Percentiles rank a stretch among this genome's conserved stretches.
Evolutionary conservation across 2,797 vertebrate genomes (phyloP).

Genomic region (Notolepis coatsorum): DNA sequence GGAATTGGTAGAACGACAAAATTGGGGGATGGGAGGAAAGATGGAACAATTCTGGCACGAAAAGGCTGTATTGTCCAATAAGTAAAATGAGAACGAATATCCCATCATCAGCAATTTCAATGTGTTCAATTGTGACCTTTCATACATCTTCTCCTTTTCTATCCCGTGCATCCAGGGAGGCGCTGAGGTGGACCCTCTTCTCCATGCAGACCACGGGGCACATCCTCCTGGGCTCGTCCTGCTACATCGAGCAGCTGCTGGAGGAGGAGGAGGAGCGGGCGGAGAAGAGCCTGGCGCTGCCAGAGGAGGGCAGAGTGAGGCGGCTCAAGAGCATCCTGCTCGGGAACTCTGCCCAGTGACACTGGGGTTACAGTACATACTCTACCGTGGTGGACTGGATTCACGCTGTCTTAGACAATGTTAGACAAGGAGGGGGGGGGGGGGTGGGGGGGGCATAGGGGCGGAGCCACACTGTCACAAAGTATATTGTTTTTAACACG

Average conservation of each 20-base stretch:
- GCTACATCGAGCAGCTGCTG: conserved; percentile 92
- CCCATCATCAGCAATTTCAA: too few relatives aligned
- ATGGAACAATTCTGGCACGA: too few relatives aligned
- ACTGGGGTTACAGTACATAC: neutral
- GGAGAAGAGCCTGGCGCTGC: conserved; percentile 56
- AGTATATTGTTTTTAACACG: too few relatives aligned
- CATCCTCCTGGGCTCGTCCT: conserved; percentile 90
- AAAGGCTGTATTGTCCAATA: too few relatives aligned
- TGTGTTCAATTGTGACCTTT: too few relatives aligned
- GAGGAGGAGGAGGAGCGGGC: conserved; percentile 83
- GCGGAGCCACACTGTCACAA: neutral
- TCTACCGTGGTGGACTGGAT: neutral
- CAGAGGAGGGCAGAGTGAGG: conserved; percentile 61
- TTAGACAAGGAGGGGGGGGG: conserved; percentile 2
- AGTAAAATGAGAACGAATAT: too few relatives aligned
- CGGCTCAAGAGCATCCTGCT: conserved; percentile 72
- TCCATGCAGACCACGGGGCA: conserved; percentile 94
- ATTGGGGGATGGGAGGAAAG: too few relatives aligned
- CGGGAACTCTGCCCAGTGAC: conserved; percentile 51
- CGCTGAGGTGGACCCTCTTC: conserved; percentile 88
- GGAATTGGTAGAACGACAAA: too few relatives aligned
- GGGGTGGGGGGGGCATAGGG: neutral
- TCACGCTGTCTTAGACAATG: neutral
- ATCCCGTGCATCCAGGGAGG: conserved; percentile 81
- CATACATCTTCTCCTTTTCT: conserved; percentile 8